Conservation (phyloP, 2,797 vertebrate species). For the Falco rusticolus region DNA sequence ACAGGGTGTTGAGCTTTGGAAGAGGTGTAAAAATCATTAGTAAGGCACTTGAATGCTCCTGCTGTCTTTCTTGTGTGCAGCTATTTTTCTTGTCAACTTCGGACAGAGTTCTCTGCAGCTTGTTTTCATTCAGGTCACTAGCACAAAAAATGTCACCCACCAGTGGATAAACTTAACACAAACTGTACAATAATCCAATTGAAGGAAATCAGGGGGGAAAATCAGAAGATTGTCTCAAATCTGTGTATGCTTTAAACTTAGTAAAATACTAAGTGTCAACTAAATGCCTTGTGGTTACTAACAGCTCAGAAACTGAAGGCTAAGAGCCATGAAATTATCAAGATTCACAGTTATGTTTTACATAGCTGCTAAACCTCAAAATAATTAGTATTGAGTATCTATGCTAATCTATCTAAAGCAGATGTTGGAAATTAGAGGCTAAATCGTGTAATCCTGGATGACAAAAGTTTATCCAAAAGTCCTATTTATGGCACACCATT, state of each 20-base stretch:
- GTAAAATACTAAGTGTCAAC: not conserved
- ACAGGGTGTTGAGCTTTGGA: not conserved
- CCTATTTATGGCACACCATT: not conserved
- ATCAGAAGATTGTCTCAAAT: not conserved
- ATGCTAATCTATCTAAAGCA: not conserved
- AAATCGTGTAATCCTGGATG: not conserved
- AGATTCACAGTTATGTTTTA: not conserved
- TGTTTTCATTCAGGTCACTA: not conserved
- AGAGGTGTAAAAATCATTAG: not conserved
- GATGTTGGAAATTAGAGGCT: not conserved
- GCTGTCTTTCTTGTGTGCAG: not conserved
- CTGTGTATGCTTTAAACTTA: not conserved
- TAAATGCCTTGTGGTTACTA: not conserved
- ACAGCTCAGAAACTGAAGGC: not conserved
- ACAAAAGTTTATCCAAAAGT: not conserved
- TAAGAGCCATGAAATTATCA: not conserved
- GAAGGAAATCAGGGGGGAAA: not conserved
- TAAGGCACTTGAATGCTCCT: not conserved
- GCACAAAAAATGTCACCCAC: not conserved
- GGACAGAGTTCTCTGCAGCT: not conserved
- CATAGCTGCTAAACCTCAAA: conserved; percentile 13
- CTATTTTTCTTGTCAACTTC: not conserved
- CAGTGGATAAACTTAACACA: not conserved
- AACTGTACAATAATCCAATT: not conserved
- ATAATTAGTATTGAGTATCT: not conserved